Evolutionary conservation across 2,113 vertebrate species (phyloP).

Genomic region (Tenebrosternarchus preto): DNA sequence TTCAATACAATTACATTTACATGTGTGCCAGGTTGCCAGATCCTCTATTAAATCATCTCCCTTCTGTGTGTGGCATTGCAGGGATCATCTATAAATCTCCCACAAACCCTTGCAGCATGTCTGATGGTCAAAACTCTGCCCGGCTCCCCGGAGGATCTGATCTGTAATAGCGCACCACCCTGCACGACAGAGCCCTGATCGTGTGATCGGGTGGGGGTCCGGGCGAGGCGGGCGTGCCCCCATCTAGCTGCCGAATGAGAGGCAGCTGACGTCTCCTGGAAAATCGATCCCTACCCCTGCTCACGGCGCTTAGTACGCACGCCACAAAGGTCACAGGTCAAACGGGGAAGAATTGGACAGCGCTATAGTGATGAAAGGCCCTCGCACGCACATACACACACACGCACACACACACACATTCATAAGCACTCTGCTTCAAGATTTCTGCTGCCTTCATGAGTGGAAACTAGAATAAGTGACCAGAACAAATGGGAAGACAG

Average conservation of each 20-base stretch:
- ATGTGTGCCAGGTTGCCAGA: neutral
- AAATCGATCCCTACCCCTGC: slow-evolving; percentile 52
- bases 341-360: slow-evolving; percentile 25
- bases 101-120: neutral
- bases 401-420: slow-evolving; percentile 5
- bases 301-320: slow-evolving; percentile 41
- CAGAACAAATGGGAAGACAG: neutral
- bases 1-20: neutral
- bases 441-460: neutral
- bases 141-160: neutral
- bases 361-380: slow-evolving; percentile 17
- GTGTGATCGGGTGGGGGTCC: slow-evolving; percentile 33
- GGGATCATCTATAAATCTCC: neutral
- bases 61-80: neutral
- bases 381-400: slow-evolving; percentile 5
- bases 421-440: neutral
- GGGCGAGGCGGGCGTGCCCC: slow-evolving; percentile 25
- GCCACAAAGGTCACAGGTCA: slow-evolving; percentile 40
- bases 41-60: neutral
- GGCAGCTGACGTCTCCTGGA: slow-evolving; percentile 11
- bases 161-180: slow-evolving; percentile 39
- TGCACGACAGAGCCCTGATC: slow-evolving; percentile 17
- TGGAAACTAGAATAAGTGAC: neutral
- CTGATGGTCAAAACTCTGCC: neutral
- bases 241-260: slow-evolving; percentile 44